Conservation (phyloP, 1,140 invertebrate species). For the Drosophila dunni region DNA sequence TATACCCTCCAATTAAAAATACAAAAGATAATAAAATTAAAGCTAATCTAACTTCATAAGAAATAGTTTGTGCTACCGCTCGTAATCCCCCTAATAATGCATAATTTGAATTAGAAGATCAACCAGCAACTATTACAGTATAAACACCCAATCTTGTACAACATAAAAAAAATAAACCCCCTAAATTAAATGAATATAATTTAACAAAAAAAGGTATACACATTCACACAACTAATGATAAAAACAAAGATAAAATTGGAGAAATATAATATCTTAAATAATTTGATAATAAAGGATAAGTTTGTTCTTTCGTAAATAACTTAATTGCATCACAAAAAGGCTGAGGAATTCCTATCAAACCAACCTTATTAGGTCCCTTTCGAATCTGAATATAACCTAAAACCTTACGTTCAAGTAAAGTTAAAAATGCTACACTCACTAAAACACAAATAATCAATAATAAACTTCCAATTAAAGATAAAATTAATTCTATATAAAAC, state of each 20-base stretch:
- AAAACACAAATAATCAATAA: slow-evolving; percentile 86
- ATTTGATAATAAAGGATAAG: slow-evolving; percentile 85
- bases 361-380: slow-evolving; percentile 89
- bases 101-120: too few relatives aligned
- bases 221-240: slow-evolving; percentile 77
- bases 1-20: slow-evolving; percentile 66
- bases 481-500: slow-evolving; percentile 84
- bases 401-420: slow-evolving; percentile 89
- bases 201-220: slow-evolving; percentile 16
- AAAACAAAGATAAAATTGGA: slow-evolving; percentile 86
- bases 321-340: slow-evolving; percentile 89
- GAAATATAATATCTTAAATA: slow-evolving; percentile 86
- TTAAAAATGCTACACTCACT: slow-evolving; percentile 88
- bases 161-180: too few relatives aligned
- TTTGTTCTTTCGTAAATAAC: slow-evolving; percentile 87
- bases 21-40: slow-evolving; percentile 67
- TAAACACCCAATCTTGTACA: too few relatives aligned
- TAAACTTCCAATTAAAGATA: slow-evolving; percentile 85
- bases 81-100: too few relatives aligned
- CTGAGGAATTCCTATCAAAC: slow-evolving; percentile 87
- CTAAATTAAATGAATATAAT: slow-evolving; percentile 24
- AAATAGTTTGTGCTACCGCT: too few relatives aligned
- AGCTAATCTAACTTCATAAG: slow-evolving; percentile 85
- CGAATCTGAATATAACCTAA: slow-evolving; percentile 89
- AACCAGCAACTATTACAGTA: too few relatives aligned